Evolutionary conservation across 2,888 invertebrate species (phyloP), one percentile per base, ranked within the genome.

Genomic region (Aphodius granarius): DNA sequence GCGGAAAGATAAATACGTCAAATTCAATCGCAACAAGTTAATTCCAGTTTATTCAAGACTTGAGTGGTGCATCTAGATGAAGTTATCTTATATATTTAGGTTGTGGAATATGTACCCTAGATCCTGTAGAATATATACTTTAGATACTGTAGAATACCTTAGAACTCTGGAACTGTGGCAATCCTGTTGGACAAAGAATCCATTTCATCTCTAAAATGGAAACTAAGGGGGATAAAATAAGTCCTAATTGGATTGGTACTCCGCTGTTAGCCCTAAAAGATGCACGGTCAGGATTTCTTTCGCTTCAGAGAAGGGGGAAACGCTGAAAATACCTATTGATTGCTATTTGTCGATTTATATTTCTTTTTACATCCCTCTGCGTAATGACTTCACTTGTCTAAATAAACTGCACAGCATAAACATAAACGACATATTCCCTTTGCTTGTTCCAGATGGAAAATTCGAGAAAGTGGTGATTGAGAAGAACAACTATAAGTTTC

Each of bases 401-500:
- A 43, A 43, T 13, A 43, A 43, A 13, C 43, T 43, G 13, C 3
- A 43, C 43, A 9, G 3, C 13, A 1, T 13, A 43, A 43, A 43
- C 43, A 43, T 43, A 43, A 43, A 43, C 43, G 6, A 43, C 43
- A 43, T 43, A 15, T 65, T 15, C 65, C 19, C 17, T 13, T 16
- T 20, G 18, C 74, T 72, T 74, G 43, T 75, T 76, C 9, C 75
- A 78, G 76, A 71, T 73, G 76, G 73, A 71, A 76, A 92, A 84
- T 91, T 93, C 82, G 92, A 93, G 83, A 91, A 93, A 21, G 89
- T 91, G 80, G 90, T 92, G 79, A 87, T 91, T 73, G 92, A 93
- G 82, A n/a, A n/a, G n/a, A 92, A 92, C 75, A 91, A 91, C 74
- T 94, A 93, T 88, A 93, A 92, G 85, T 91, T 92, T 78, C 91